A percentile compares a stretch with the other conserved stretches of the same genome.
Evolutionary conservation across 2,113 vertebrate genomes (phyloP).

Genomic region (Psilopsiagon aurifrons): DNA sequence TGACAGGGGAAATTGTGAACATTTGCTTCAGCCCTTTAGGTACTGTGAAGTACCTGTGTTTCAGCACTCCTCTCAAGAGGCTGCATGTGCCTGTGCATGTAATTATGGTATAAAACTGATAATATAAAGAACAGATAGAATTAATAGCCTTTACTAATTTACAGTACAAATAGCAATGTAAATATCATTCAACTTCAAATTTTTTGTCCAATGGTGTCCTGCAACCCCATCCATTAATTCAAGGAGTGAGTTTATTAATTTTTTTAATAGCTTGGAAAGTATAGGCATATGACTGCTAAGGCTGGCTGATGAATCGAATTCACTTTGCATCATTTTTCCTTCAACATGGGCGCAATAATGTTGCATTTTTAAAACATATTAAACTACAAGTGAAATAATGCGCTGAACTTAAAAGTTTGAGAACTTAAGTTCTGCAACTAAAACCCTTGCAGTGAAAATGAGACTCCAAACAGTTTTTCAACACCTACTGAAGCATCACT

Average conservation of each 20-base stretch:
- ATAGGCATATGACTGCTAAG: not conserved
- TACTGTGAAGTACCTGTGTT: not conserved
- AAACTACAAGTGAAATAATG: not conserved
- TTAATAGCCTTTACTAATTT: slow-evolving; percentile 66
- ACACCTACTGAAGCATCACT: not conserved
- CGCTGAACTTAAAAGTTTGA: not conserved
- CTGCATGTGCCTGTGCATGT: slow-evolving; percentile 47
- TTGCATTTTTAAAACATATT: not conserved
- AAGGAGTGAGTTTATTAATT: slow-evolving; percentile 51
- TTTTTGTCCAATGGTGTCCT: slow-evolving; percentile 38
- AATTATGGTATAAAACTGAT: slow-evolving; percentile 43
- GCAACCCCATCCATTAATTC: slow-evolving; percentile 54
- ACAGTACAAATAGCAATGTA: slow-evolving; percentile 51
- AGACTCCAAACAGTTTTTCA: not conserved
- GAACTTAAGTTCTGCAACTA: not conserved
- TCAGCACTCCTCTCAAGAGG: slow-evolving; percentile 51
- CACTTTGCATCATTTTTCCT: not conserved
- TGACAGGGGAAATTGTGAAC: not conserved
- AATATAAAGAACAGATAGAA: slow-evolving; percentile 38
- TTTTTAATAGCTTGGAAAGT: slow-evolving; percentile 41
- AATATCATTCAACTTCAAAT: slow-evolving; percentile 56
- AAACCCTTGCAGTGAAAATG: not conserved
- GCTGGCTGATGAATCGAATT: not conserved
- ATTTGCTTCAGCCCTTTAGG: slow-evolving; percentile 13
- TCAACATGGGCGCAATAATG: not conserved